Base-by-base conservation (phyloP, 2,888 invertebrate genomes). In the Philereme vetulata region DNA sequence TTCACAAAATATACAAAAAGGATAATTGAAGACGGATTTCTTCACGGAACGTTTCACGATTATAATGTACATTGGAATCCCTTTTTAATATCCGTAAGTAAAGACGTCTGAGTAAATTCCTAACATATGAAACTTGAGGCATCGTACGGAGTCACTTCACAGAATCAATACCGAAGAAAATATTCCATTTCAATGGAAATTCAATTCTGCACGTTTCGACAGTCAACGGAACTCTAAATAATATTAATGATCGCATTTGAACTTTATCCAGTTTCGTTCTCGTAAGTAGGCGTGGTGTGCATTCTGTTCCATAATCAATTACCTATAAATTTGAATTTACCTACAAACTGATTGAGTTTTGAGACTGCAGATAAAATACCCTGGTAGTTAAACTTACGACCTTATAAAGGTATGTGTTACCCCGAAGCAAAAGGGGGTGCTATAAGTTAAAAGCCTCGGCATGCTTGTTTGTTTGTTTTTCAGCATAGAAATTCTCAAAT, bases 171-270 rank as follows among this genome's bases (percentile, higher is more conserved):
- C 62, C 65, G 68, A 61, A 63, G 68, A 69, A 76, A 75, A 72
- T 76, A 75, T 75, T 71, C 75, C 67, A 74, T 76, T 74, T 69
- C 69, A 62, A 75, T 76, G 72, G 73, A 76, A 76, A 77, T 77
- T 75, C 72, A 70, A 75, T 71, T 75, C 68, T 55, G 71, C 65
- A 66, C 68, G 70, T 69, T 68, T 70, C 70, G 63, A 61, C 65
- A 63, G 65, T 68, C 68, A 66, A 68, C 68, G 67, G 46, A 62
- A 63, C 67, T 65, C 64, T 72, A 70, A 73, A 74, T 74, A 73
- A 72, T 74, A 76, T 71, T 70, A 72, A 72, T 72, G 66, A 69
- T 69, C 57, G 57, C 62, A 60, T 71, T 71, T 68, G 61, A 74
- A 68, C 60, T 64, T 68, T 63, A 63, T 67, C 56, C 63, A 66